Evolutionary conservation across 2,797 vertebrate genomes (phyloP).

Genomic region (Rhabdomys pumilio): DNA sequence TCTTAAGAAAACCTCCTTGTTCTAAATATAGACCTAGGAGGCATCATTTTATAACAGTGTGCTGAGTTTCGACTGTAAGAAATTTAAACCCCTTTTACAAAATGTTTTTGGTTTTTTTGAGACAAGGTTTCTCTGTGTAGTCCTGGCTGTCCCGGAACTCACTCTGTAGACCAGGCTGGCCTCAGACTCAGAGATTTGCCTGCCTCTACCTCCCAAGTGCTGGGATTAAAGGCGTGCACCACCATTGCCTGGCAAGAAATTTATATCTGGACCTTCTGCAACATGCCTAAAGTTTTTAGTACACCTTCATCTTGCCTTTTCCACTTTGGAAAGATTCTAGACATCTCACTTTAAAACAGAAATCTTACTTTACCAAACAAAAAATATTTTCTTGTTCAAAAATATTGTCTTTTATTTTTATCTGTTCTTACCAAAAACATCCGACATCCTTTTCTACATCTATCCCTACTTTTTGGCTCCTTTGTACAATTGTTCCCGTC

Average conservation of each 20-base stretch:
- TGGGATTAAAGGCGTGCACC: background rate
- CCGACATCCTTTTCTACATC: background rate
- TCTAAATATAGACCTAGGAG: background rate
- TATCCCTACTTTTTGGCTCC: background rate
- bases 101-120: background rate
- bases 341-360: background rate
- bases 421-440: background rate
- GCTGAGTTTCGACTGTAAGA: background rate
- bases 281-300: background rate
- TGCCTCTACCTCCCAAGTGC: background rate
- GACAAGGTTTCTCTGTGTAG: background rate
- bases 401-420: background rate
- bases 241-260: background rate
- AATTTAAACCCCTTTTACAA: background rate
- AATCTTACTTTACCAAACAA: too few species aligned
- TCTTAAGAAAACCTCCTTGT: slow-evolving; percentile 6
- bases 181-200: background rate
- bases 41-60: background rate
- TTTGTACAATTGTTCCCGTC: background rate
- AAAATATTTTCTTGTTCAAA: background rate
- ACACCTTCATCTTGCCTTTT: background rate
- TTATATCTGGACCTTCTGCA: background rate
- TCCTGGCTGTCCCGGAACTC: background rate
- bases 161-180: background rate
- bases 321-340: background rate